These are phyloP conservation scores for Pseudonaja textilis DNA, from an alignment of 2,113 vertebrate species.

Conservation along the genomic window DNA sequence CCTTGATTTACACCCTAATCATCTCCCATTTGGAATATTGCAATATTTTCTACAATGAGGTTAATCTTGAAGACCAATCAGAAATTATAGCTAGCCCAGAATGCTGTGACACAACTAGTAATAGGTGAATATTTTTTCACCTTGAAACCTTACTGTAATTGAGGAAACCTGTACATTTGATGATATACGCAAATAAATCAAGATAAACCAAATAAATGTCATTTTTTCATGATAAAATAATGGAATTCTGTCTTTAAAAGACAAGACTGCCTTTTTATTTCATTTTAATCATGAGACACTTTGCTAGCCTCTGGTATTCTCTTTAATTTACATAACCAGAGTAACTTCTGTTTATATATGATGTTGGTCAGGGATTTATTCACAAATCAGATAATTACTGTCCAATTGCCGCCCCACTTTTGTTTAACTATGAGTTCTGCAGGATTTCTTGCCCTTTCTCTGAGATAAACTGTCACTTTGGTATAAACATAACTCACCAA, in stretches of 20 bases:
- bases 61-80: neutral
- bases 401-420: neutral
- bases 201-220: slow-evolving; percentile 28
- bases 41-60: neutral
- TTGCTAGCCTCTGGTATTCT: slow-evolving; percentile 34
- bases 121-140: neutral
- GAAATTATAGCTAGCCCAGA: neutral
- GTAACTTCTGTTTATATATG: slow-evolving; percentile 24
- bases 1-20: neutral
- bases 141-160: neutral
- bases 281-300: slow-evolving; percentile 18
- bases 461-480: slow-evolving; percentile 45
- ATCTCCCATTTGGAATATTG: neutral
- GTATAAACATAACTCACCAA: slow-evolving; percentile 7
- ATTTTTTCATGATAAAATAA: neutral
- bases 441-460: slow-evolving; percentile 31
- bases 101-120: neutral
- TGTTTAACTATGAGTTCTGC: neutral
- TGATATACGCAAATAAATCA: neutral
- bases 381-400: slow-evolving; percentile 38
- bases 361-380: slow-evolving; percentile 33
- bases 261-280: slow-evolving; percentile 50
- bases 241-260: neutral
- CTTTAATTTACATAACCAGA: slow-evolving; percentile 1
- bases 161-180: neutral